Conservation (phyloP, 2,113 vertebrate genomes). For the Zonotrichia leucophrys region DNA sequence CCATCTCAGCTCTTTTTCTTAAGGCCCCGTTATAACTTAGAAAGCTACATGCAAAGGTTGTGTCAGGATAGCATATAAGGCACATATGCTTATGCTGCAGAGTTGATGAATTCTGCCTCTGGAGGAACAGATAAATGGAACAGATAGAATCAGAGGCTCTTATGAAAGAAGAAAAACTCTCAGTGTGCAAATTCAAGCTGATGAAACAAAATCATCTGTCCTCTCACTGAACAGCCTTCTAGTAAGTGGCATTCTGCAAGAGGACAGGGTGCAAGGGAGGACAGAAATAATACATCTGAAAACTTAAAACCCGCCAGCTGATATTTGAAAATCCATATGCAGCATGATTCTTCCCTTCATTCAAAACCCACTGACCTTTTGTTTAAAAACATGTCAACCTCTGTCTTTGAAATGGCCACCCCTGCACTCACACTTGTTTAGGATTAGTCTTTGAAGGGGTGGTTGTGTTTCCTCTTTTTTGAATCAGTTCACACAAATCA, state of each 20-base stretch:
- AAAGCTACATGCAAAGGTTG: background rate
- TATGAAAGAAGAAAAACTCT: background rate
- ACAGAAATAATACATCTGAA: background rate
- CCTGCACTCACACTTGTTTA: background rate
- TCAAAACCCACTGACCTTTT: background rate
- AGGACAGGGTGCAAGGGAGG: background rate
- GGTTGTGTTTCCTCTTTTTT: background rate
- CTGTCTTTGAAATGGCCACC: background rate
- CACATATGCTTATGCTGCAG: background rate
- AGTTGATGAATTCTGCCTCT: background rate
- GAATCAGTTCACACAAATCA: background rate
- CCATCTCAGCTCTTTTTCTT: background rate
- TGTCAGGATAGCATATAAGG: background rate
- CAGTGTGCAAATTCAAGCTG: background rate
- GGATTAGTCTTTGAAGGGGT: background rate
- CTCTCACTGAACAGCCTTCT: background rate
- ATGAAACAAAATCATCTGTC: conserved; percentile 2
- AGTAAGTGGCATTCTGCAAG: background rate
- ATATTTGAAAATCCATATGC: background rate
- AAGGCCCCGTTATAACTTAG: background rate
- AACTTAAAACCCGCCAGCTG: background rate
- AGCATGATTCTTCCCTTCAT: background rate
- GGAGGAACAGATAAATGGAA: background rate
- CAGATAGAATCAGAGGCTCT: background rate
- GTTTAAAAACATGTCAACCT: background rate